These are phyloP conservation scores for Pteromalus puparum DNA, from an alignment of 1,140 invertebrate genomes.

Conservation along the genomic window DNA sequence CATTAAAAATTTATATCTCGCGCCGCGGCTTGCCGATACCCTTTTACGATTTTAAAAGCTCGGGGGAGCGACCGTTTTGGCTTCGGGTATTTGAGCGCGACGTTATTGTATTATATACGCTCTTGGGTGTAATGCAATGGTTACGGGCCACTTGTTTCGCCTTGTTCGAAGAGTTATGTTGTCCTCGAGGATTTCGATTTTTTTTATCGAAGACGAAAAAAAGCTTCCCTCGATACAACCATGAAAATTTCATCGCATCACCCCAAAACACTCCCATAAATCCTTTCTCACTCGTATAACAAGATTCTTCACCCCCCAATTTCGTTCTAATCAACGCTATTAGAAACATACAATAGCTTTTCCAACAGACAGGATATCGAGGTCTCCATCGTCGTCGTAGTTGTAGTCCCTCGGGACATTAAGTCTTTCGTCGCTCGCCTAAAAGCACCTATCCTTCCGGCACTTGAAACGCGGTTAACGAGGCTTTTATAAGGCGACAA, in stretches of 20 bases:
- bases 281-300: no score
- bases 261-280: no score
- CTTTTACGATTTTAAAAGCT: slow-evolving; percentile 28
- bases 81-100: not conserved
- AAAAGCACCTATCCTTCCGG: slow-evolving; percentile 14
- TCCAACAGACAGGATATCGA: not conserved
- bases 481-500: not conserved
- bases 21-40: no score
- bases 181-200: no score
- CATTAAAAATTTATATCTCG: slow-evolving; percentile 48
- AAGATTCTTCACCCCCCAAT: not conserved
- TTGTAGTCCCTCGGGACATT: slow-evolving; percentile 13
- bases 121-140: not conserved
- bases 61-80: not conserved
- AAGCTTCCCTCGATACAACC: no score
- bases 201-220: no score
- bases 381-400: not conserved
- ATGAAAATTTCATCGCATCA: no score
- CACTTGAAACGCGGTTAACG: slow-evolving; percentile 6
- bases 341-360: not conserved
- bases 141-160: no score
- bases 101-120: not conserved
- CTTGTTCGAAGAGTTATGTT: no score
- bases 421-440: not conserved
- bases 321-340: not conserved